These are phyloP conservation scores for Pantherophis alleghaniensis DNA, from an alignment of 2,797 vertebrate genomes.

Conservation along the genomic window DNA sequence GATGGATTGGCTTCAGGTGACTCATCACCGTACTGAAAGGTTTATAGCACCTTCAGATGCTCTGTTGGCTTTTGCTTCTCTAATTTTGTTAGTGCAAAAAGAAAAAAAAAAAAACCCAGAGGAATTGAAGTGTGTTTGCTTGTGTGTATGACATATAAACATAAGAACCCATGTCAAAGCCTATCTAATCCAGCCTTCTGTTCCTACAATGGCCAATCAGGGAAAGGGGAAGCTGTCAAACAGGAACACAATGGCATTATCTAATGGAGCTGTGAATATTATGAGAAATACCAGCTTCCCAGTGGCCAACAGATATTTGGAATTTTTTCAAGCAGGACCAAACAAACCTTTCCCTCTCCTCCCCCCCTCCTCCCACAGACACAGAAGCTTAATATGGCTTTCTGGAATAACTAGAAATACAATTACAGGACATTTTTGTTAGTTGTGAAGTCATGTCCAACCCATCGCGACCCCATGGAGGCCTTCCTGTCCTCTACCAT, in stretches of 20 bases:
- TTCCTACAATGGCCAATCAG: not conserved
- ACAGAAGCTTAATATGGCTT: not conserved
- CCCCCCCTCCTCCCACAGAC: not conserved
- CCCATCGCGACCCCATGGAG: no score
- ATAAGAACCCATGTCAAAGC: not conserved
- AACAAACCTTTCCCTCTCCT: not conserved
- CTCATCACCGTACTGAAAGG: conserved; percentile 17
- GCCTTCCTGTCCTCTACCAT: no score
- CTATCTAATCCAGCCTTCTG: not conserved
- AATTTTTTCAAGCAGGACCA: not conserved
- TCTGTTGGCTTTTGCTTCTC: not conserved
- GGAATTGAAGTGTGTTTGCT: not conserved
- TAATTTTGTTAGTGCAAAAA: not conserved
- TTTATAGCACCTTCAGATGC: conserved; percentile 16
- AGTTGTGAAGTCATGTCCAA: no score
- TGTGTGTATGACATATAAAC: not conserved
- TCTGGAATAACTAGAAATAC: not conserved
- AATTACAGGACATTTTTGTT: not conserved
- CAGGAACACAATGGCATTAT: not conserved
- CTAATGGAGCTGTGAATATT: not conserved
- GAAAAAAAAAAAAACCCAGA: not conserved
- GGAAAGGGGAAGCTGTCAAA: not conserved
- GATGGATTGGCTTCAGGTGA: conserved; percentile 40
- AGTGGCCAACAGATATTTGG: not conserved
- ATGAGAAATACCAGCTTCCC: not conserved